Evolutionary conservation across 2,797 vertebrate species (phyloP), one percentile per base, ranked within the genome.

Genomic region (Phylloscopus collybita): DNA sequence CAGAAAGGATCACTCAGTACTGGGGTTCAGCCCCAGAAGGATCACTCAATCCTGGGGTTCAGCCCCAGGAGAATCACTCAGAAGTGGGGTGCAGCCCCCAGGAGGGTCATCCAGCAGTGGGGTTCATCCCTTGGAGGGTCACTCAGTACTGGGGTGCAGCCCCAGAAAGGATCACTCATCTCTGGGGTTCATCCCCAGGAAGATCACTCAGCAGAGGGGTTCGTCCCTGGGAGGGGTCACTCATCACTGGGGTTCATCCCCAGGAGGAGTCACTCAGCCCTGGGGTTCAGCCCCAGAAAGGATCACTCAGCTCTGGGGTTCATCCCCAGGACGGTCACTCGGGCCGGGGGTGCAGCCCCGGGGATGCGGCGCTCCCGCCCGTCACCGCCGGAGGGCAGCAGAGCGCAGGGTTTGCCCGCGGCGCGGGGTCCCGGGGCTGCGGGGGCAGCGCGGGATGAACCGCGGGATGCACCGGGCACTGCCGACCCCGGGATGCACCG

Each of bases 371-470:
- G 18, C 65, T 44, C 25, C 40, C 61, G 14, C 9, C 22, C 42
- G 51, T 5, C 5, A 6, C 90, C 95, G 73, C 80, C 78, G 38
- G 92, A 60, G 87, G 94, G 80, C 90, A 96, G 93, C 95, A 95
- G 84, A 93, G 70, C 78, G 81, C 90, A 86, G 90, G 51, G 38
- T 34, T 80, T 80, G 90, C 42, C 86, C 19, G 5, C 8, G 34
- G 34, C 23, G 32, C 25, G 38, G 36, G 47, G 15, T 7, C 29
- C 44, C 4, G 53, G 38, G 1, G 40, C 76, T 42, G 47, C 40
- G 72, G 30, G 56, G 11, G 3, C 27, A 0, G 56, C 23, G 11
- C 13, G 25, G 36, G 42, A 40, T 12, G 38, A 40, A 40, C 38
- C 11, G 38, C 13, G 38, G 38, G 38, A 13, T 40, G 38, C 11